Base-by-base conservation (phyloP, 2,113 vertebrate genomes). In the Petroica traversi region DNA sequence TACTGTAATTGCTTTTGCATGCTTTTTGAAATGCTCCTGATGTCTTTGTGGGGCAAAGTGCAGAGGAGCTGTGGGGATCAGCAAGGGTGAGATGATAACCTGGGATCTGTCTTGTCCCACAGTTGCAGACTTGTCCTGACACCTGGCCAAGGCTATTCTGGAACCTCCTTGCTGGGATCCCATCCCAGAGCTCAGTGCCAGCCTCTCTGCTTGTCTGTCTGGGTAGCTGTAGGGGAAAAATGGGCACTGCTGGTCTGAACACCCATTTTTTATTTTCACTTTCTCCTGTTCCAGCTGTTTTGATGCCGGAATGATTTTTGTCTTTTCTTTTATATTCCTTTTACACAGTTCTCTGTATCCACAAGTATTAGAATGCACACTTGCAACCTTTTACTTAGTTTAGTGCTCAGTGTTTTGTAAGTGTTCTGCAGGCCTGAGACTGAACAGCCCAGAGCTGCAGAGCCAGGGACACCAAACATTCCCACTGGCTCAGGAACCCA, bases 21-120 rank as follows among this genome's bases (percentile, higher is more conserved):
- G 48, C 52, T 82, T 77, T 89, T 82, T 46, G 54, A 76, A 94
- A 57, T 38, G 49, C 18, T 78, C 2, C 22, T 51, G 10, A 64
- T 61, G 33, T 54, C 31, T 85, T 62, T 52, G 73, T 38, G 74
- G 64, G 73, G 51, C 28, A 59, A 74, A 92, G 83, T 17, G 49
- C 74, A 85, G 82, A 52, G 78, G 68, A 91, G 89, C 93, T 71
- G 64, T 79, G 80, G 8, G 69, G 82, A 88, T 68, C 14, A 17
- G 66, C 5, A 16, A 1, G 24, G 77, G n/a, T 2, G 26, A 88
- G 68, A 82, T 54, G 41, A 63, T 88, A 54, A 28, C 52, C 72
- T 1, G 1, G 76, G 64, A 46, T 81, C 18, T 52, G 0, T 20
- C 67, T 58, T 49, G 75, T 93, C 64, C 88, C 51, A 17, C 6